Evolutionary conservation across 2,113 vertebrate genomes (phyloP).

Genomic region (Urocolius indicus): DNA sequence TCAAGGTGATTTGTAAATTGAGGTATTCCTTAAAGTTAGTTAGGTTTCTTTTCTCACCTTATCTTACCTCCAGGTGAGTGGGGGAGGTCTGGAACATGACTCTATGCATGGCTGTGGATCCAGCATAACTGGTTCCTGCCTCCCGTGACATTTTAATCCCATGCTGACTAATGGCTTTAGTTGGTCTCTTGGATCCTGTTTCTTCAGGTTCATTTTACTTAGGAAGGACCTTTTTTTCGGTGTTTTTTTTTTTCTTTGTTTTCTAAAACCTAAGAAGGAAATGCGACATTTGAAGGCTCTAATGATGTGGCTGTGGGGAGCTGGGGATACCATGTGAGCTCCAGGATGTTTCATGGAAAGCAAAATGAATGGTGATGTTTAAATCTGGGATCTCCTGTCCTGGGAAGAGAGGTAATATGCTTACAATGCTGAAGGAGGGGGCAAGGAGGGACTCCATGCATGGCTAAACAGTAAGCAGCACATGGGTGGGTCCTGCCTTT

Average conservation of each 20-base stretch:
- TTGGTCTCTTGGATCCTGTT: too few species aligned
- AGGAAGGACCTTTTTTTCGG: too few species aligned
- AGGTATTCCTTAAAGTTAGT: neutral
- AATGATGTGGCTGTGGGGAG: neutral
- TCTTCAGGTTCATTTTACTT: too few species aligned
- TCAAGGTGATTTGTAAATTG: neutral
- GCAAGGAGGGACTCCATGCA: too few species aligned
- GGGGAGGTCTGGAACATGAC: too few species aligned
- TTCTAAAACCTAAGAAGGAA: too few species aligned
- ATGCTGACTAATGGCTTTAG: too few species aligned
- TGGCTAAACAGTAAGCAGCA: neutral
- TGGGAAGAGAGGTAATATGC: neutral
- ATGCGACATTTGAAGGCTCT: too few species aligned
- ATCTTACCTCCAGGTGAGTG: neutral
- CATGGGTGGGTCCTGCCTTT: neutral
- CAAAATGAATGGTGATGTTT: neutral
- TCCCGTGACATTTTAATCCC: too few species aligned
- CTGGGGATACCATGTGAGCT: neutral
- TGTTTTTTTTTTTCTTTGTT: too few species aligned
- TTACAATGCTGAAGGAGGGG: neutral
- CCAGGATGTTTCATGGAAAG: neutral
- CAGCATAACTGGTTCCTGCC: too few species aligned
- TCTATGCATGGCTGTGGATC: too few species aligned
- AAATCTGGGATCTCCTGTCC: neutral
- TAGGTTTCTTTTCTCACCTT: neutral